Conservation (phyloP, 2,797 vertebrate species). For the Hozukius guyotensis region DNA sequence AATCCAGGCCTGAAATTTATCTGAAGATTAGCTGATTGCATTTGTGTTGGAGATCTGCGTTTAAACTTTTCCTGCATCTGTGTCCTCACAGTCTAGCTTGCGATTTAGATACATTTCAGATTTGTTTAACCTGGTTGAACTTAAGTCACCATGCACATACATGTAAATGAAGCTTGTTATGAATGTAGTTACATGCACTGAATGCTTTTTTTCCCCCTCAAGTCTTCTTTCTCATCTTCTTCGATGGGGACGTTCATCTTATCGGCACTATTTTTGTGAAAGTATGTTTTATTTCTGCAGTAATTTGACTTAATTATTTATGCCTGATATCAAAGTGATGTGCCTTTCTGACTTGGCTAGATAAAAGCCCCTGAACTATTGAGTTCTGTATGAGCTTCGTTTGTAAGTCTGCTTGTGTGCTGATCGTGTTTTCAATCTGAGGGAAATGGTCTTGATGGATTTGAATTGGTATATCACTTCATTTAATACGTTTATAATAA, state of each 20-base stretch:
- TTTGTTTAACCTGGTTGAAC: slow-evolving; percentile 68
- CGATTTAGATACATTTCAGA: slow-evolving; percentile 57
- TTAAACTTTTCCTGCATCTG: slow-evolving; percentile 52
- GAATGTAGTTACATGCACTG: slow-evolving; percentile 90
- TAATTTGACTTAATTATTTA: slow-evolving; percentile 81
- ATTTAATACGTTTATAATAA: slow-evolving; percentile 10
- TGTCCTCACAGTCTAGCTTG: slow-evolving; percentile 53
- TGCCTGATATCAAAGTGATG: slow-evolving; percentile 87
- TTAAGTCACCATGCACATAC: slow-evolving; percentile 75
- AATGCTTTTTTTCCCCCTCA: slow-evolving; percentile 64
- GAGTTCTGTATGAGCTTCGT: slow-evolving; percentile 68
- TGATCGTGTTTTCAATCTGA: slow-evolving; percentile 56
- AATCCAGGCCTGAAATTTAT: slow-evolving; percentile 48
- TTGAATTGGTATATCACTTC: slow-evolving; percentile 55
- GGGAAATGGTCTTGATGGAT: slow-evolving; percentile 45
- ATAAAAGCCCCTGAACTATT: slow-evolving; percentile 71
- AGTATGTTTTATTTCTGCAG: slow-evolving; percentile 75
- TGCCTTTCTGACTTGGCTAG: slow-evolving; percentile 85
- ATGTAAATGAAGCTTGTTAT: slow-evolving; percentile 81
- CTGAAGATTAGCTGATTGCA: slow-evolving; percentile 38
- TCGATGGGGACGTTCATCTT: slow-evolving; percentile 60
- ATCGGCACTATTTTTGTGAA: slow-evolving; percentile 77
- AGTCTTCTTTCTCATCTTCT: slow-evolving; percentile 59
- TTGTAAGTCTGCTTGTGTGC: slow-evolving; percentile 63
- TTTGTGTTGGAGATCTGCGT: slow-evolving; percentile 52